phyloP scores from a whole-genome alignment of 1,140 invertebrate species.

The Xylocopa sonorina region DNA sequence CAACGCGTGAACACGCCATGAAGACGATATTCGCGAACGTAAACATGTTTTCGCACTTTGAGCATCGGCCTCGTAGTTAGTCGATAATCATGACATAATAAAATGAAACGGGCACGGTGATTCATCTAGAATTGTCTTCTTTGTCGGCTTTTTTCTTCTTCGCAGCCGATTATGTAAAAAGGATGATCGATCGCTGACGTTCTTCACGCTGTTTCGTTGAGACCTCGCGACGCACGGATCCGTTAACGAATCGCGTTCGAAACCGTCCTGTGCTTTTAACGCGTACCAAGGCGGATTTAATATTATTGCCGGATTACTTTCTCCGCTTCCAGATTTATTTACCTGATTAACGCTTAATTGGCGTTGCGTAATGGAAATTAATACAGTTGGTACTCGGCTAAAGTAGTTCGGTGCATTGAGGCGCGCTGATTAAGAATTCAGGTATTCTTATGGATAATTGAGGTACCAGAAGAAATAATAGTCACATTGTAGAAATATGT shows the following conservation, averaged over 20 bases:
- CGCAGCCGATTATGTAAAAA: slow-evolving; percentile 16
- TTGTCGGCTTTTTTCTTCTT: not conserved
- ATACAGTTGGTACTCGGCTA: not conserved
- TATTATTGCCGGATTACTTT: not conserved
- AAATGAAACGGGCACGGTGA: slow-evolving; percentile 21
- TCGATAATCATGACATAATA: slow-evolving; percentile 51
- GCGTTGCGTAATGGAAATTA: not conserved
- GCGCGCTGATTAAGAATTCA: not conserved
- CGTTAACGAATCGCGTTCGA: not conserved
- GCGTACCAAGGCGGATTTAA: not conserved
- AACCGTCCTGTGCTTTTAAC: not conserved
- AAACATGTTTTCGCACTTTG: not conserved
- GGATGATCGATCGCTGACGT: not conserved
- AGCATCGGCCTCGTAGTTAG: not conserved
- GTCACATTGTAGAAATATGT: too few species aligned
- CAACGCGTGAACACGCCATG: not conserved
- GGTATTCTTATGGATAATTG: not conserved
- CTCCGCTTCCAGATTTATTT: not conserved
- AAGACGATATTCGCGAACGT: not conserved
- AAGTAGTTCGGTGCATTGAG: not conserved
- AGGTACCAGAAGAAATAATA: not conserved
- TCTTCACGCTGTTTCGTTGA: not conserved
- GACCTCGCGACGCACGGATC: not conserved
- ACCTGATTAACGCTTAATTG: not conserved
- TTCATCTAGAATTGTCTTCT: slow-evolving; percentile 43